Conservation (phyloP, 2,888 invertebrate genomes). For the Clistopyga incitator region DNA sequence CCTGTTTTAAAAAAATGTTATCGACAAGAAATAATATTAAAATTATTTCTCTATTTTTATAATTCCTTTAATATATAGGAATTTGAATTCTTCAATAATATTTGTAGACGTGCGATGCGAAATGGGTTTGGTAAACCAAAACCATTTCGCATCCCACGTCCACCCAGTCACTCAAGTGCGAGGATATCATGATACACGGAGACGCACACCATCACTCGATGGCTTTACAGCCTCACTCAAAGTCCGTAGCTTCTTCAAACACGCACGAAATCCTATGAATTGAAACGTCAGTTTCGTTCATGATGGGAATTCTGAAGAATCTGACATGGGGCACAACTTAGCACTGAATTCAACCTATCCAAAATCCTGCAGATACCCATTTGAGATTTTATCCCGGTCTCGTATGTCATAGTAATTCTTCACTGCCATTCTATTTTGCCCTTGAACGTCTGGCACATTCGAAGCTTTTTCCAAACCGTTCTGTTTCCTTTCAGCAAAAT, state of each 20-base stretch:
- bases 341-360: constrained; percentile 26
- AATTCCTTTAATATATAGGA: no score
- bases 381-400: constrained; percentile 50
- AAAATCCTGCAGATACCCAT: constrained; percentile 45
- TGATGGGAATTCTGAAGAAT: constrained; percentile 67
- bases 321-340: constrained; percentile 22
- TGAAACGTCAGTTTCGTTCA: constrained; percentile 68
- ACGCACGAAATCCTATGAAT: constrained; percentile 68
- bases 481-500: background rate
- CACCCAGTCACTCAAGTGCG: background rate
- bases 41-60: no score
- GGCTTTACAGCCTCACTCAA: constrained; percentile 20
- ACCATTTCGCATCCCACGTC: background rate
- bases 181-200: constrained; percentile 2
- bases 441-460: background rate
- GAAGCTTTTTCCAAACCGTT: background rate
- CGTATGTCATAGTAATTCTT: constrained; percentile 47
- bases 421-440: constrained; percentile 2
- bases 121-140: no score
- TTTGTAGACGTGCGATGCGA: no score
- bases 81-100: no score
- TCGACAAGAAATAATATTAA: no score
- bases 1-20: no score
- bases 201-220: constrained; percentile 27
- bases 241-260: constrained; percentile 26